Evolutionary conservation across 2,888 invertebrate species (phyloP).

Genomic region (Volucella inflata): DNA sequence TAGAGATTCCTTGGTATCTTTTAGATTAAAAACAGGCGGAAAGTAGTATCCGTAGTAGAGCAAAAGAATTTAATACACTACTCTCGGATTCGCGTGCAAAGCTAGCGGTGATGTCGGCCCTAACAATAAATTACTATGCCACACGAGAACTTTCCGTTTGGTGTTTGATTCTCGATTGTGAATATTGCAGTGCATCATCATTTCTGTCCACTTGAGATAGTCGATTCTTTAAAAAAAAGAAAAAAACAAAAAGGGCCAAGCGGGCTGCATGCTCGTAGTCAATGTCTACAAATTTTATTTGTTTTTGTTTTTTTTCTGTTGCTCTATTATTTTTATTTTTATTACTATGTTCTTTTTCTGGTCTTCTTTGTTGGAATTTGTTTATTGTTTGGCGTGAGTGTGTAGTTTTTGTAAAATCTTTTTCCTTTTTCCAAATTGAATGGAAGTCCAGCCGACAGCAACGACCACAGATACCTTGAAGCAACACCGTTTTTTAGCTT

Average conservation of each 20-base stretch:
- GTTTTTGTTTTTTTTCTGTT: constrained; percentile 23
- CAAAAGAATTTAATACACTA: constrained; percentile 29
- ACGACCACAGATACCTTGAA: neutral
- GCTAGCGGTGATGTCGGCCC: constrained; percentile 20
- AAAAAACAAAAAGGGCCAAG: constrained; percentile 39
- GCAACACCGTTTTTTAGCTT: neutral
- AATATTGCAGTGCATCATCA: constrained; percentile 26
- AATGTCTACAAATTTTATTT: neutral
- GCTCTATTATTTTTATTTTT: constrained; percentile 4
- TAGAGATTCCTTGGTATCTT: constrained; percentile 51
- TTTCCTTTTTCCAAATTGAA: constrained; percentile 53
- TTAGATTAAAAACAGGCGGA: constrained; percentile 28
- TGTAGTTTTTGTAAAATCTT: constrained; percentile 12
- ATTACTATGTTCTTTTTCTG: neutral
- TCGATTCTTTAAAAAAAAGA: constrained; percentile 23
- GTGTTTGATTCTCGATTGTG: constrained; percentile 49
- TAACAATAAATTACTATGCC: constrained; percentile 44
- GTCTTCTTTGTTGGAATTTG: constrained; percentile 34
- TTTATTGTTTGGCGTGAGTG: constrained; percentile 20
- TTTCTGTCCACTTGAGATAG: constrained; percentile 42
- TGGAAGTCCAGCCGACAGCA: constrained; percentile 21
- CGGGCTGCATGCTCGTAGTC: neutral
- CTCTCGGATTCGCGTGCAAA: neutral
- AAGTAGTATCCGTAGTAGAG: constrained; percentile 13
- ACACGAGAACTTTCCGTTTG: constrained; percentile 51